Conservation (phyloP, 2,888 invertebrate genomes). For the Trichogramma evanescens region DNA sequence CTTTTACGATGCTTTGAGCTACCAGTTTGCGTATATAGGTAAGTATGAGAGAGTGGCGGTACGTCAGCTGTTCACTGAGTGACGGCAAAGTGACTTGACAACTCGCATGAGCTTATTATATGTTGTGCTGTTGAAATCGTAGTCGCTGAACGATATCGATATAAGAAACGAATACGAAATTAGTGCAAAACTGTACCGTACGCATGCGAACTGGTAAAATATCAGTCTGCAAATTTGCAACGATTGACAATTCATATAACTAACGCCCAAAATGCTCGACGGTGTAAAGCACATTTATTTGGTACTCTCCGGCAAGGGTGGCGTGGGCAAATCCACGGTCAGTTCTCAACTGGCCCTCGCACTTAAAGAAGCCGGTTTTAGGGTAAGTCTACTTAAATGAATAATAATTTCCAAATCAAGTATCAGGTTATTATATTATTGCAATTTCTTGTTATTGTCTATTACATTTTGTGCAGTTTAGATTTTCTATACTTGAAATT, state of each 20-base stretch:
- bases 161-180: background rate
- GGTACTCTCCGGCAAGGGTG: conserved; percentile 97
- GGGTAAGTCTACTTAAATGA: conserved; percentile 53
- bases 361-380: conserved; percentile 69
- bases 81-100: background rate
- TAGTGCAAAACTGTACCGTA: no score
- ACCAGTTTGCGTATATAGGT: no score
- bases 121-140: background rate
- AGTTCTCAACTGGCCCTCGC: conserved; percentile 87
- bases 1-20: background rate
- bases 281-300: conserved; percentile 79
- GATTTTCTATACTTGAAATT: background rate
- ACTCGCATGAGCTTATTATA: background rate
- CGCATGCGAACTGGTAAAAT: no score
- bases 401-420: background rate
- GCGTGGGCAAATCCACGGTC: conserved; percentile 97
- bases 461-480: background rate
- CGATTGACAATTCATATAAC: conserved; percentile 1
- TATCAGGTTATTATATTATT: background rate
- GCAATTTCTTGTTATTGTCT: background rate
- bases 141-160: background rate
- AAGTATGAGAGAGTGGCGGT: background rate
- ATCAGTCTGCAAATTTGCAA: background rate
- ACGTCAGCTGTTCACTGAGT: background rate
- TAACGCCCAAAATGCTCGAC: conserved; percentile 57